Conservation (phyloP, 2,888 invertebrate genomes). For the Eupithecia insigniata region DNA sequence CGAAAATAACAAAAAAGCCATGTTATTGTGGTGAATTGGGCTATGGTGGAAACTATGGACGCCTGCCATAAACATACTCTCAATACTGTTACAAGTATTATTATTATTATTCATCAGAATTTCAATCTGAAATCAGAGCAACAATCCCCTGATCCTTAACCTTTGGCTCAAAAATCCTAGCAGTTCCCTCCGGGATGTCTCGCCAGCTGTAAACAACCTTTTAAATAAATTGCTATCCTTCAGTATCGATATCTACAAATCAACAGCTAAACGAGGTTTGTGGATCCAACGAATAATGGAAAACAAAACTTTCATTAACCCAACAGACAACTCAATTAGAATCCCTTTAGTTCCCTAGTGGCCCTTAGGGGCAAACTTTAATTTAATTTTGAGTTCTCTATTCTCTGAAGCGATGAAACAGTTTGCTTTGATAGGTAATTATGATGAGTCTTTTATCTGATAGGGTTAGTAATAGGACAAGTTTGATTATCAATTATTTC, state of each 20-base stretch:
- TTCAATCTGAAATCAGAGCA: background rate
- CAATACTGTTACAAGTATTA: no score
- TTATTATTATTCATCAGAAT: no score
- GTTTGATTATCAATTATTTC: background rate
- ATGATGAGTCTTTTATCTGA: background rate
- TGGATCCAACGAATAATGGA: background rate
- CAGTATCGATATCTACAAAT: background rate
- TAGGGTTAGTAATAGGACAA: background rate
- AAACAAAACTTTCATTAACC: conserved; percentile 6
- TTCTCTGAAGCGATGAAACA: conserved; percentile 48
- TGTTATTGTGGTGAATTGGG: no score
- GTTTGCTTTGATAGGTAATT: conserved; percentile 25
- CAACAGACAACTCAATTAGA: conserved; percentile 12
- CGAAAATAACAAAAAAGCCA: no score
- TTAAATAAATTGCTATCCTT: conserved; percentile 10
- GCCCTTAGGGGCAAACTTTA: conserved; percentile 3
- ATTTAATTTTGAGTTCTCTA: conserved; percentile 8
- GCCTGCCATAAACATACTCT: no score
- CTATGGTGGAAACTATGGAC: no score
- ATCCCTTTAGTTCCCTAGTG: conserved; percentile 9
- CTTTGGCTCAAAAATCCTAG: background rate
- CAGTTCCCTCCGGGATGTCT: background rate
- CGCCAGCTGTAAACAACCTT: conserved; percentile 7
- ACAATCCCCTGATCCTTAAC: background rate
- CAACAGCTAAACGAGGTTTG: background rate